phyloP scores from a whole-genome alignment of 1,140 invertebrate genomes.

The Teleogryllus occipitalis region DNA sequence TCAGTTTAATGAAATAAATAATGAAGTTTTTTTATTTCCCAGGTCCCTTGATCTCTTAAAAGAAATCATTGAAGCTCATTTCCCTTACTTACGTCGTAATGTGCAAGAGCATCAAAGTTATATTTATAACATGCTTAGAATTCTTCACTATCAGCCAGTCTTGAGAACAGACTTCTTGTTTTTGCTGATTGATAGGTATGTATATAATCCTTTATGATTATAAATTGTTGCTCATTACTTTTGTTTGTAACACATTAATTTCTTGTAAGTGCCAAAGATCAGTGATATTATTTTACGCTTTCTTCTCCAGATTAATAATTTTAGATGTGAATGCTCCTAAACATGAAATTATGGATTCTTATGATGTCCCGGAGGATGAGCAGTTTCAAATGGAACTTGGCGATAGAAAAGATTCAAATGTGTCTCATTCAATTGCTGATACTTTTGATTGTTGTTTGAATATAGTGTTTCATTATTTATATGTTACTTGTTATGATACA shows the following conservation, averaged over 20 bases:
- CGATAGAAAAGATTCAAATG: constrained; percentile 32
- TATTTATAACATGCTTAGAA: constrained; percentile 41
- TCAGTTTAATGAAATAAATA: too few relatives aligned
- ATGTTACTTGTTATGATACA: constrained; percentile 36
- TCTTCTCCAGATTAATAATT: constrained; percentile 45
- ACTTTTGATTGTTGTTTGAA: constrained; percentile 57
- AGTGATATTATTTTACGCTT: not conserved
- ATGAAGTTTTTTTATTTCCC: constrained; percentile 29
- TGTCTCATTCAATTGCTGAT: constrained; percentile 43
- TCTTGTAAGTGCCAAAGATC: too few relatives aligned
- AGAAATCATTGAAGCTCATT: constrained; percentile 42
- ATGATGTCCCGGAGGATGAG: constrained; percentile 30
- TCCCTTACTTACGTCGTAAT: constrained; percentile 55
- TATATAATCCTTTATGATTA: not conserved
- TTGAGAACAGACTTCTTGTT: constrained; percentile 49
- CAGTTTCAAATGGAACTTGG: constrained; percentile 44
- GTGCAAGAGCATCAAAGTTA: constrained; percentile 32
- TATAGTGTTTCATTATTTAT: constrained; percentile 49
- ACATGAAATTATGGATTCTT: constrained; percentile 35
- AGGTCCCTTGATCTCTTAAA: constrained; percentile 47
- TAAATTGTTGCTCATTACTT: not conserved
- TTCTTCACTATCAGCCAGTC: constrained; percentile 53
- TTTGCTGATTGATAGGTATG: constrained; percentile 58
- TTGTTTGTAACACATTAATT: too few relatives aligned
- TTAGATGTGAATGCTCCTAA: constrained; percentile 58